Conservation (phyloP, 64 coral and sea anemone species). For the Montipora sp. region DNA sequence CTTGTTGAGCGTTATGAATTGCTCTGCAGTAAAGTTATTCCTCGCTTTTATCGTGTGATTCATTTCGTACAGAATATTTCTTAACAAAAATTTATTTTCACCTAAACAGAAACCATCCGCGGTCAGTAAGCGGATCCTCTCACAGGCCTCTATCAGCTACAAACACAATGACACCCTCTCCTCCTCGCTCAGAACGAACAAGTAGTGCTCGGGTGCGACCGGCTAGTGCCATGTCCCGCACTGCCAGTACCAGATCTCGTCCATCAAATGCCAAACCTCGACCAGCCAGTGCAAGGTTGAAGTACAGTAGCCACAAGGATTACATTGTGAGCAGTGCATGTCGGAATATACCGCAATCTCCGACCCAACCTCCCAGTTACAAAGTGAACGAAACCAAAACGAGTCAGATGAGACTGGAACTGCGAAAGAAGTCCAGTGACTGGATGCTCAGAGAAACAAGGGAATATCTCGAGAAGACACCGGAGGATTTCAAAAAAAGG, state of each 20-base stretch:
- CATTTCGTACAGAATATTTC: background rate
- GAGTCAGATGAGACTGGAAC: conserved; percentile 69
- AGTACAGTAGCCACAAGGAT: conserved; percentile 89
- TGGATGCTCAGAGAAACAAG: conserved; percentile 83
- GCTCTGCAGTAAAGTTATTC: background rate
- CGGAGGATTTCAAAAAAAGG: conserved; percentile 74
- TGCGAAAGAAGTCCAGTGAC: conserved; percentile 75
- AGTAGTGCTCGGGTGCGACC: conserved; percentile 66
- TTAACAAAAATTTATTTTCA: background rate
- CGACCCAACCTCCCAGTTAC: background rate
- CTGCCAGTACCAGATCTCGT: conserved; percentile 22
- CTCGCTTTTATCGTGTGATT: background rate
- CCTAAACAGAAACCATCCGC: conserved; percentile 56
- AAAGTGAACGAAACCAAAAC: conserved; percentile 70
- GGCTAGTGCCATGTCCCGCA: conserved; percentile 67
- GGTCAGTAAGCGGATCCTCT: conserved; percentile 51
- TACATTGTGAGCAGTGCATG: conserved; percentile 83
- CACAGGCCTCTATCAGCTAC: conserved; percentile 73
- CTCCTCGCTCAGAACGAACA: conserved; percentile 58
- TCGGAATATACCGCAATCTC: conserved; percentile 63
- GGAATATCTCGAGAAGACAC: conserved; percentile 74
- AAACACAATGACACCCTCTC: conserved; percentile 71
- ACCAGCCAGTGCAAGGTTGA: conserved; percentile 60
- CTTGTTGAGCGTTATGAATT: too few relatives aligned
- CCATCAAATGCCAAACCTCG: conserved; percentile 53